Percentiles rank a stretch among this genome's conserved stretches.
Evolutionary conservation across 1,140 invertebrate species (phyloP).

Genomic region (Lordiphosa stackelbergi): DNA sequence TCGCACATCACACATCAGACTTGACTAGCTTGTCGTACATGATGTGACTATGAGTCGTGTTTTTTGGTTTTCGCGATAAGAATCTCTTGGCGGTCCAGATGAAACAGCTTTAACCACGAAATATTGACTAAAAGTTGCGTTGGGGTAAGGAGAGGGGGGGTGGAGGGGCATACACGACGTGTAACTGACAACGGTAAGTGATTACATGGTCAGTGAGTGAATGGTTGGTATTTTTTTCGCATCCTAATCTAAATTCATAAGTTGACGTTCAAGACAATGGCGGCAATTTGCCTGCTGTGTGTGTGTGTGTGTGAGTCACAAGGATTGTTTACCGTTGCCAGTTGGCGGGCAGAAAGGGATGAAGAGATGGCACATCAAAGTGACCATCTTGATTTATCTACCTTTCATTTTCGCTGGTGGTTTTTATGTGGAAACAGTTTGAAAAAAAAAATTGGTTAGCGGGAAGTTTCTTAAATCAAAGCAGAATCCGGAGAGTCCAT

Average conservation of each 20-base stretch:
- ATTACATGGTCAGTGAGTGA: constrained; percentile 10
- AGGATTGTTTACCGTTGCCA: neutral
- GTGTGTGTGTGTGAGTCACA: neutral
- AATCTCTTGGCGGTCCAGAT: constrained; percentile 17
- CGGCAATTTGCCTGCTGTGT: neutral
- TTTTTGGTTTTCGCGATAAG: constrained; percentile 15
- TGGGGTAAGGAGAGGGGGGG: too few species aligned
- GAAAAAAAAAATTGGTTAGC: too few species aligned
- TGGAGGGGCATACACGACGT: neutral
- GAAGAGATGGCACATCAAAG: too few species aligned
- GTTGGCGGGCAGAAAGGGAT: neutral
- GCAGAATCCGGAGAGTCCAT: too few species aligned
- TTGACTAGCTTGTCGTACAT: constrained; percentile 15
- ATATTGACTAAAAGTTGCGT: constrained; percentile 23
- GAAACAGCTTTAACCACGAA: constrained; percentile 17
- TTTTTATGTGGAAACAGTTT: too few species aligned
- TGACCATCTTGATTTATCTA: too few species aligned
- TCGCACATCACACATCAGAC: constrained; percentile 8
- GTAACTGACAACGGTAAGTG: constrained; percentile 15
- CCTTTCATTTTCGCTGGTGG: too few species aligned
- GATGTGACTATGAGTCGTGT: constrained; percentile 22
- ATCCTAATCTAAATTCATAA: constrained; percentile 10
- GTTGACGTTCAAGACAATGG: constrained; percentile 6
- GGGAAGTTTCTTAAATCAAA: too few species aligned
- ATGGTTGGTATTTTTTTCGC: neutral